Evolutionary conservation across 2,113 vertebrate species (phyloP).

Genomic region (Cephalopholis sonnerati): DNA sequence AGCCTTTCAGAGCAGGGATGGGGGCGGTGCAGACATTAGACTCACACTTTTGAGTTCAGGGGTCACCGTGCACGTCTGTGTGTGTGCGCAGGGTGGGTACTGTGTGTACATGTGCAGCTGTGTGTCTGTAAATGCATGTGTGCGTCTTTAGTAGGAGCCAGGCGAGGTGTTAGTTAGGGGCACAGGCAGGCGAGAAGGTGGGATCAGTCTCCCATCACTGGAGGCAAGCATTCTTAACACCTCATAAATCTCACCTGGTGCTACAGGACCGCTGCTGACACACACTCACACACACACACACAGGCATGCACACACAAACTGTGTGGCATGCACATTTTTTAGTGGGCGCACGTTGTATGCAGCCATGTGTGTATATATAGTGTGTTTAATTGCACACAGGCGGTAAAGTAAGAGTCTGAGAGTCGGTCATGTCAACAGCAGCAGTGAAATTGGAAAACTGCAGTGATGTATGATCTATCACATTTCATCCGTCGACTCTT

Average conservation of each 20-base stretch:
- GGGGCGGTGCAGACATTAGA: constrained; percentile 57
- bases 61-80: constrained; percentile 25
- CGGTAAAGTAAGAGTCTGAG: constrained; percentile 25
- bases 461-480: constrained; percentile 40
- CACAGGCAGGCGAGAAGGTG: constrained; percentile 23
- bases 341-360: constrained; percentile 11
- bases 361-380: constrained; percentile 29
- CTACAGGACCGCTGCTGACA: constrained; percentile 61
- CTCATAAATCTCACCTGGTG: constrained; percentile 85
- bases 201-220: constrained; percentile 66
- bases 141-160: constrained; percentile 21
- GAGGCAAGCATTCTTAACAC: constrained; percentile 81
- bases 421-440: constrained; percentile 50
- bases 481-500: neutral
- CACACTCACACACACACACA: constrained; percentile 8
- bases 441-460: constrained; percentile 58
- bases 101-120: neutral
- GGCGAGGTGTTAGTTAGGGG: constrained; percentile 47
- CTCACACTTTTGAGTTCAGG: constrained; percentile 64
- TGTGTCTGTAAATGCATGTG: constrained; percentile 30
- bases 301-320: constrained; percentile 5
- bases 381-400: constrained; percentile 44
- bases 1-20: constrained; percentile 35
- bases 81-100: neutral
- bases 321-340: constrained; percentile 32